Conservation (phyloP, 2,888 invertebrate species). For the Thymelicus sylvestris region DNA sequence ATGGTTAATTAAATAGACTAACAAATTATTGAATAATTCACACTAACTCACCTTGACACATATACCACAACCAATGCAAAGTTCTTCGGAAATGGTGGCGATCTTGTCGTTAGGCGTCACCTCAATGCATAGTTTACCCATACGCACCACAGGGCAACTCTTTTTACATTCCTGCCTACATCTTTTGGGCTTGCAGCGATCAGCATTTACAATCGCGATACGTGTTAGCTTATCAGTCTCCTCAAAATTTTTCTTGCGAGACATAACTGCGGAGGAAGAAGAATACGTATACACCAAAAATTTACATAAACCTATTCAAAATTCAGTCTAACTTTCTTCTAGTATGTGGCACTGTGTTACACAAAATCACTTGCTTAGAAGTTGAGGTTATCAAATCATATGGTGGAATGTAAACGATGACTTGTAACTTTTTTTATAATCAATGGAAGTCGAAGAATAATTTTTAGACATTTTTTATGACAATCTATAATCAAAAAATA, state of each 20-base stretch:
- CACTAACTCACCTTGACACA: conserved; percentile 93
- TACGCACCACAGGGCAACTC: conserved; percentile 98
- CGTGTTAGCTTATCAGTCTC: conserved; percentile 97
- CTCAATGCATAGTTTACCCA: conserved; percentile 99
- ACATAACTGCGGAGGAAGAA: conserved; percentile 69
- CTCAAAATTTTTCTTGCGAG: conserved; percentile 87
- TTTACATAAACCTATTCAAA: conserved; percentile 42
- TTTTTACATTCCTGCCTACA: conserved; percentile 99
- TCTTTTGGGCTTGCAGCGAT: conserved; percentile 99
- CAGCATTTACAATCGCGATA: conserved; percentile 98
- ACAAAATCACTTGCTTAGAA: conserved; percentile 47
- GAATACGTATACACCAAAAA: conserved; percentile 37
- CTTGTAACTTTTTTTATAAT: conserved; percentile 36
- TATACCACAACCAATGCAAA: conserved; percentile 99
- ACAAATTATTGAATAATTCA: conserved; percentile 12
- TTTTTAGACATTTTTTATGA: conserved; percentile 28
- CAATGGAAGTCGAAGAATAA: background rate
- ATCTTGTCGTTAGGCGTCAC: conserved; percentile 98
- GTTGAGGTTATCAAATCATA: conserved; percentile 70
- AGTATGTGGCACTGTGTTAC: conserved; percentile 66
- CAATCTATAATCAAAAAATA: conserved; percentile 40
- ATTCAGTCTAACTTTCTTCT: conserved; percentile 51
- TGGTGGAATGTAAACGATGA: conserved; percentile 38
- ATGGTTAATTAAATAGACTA: no score
- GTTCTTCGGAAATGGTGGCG: conserved; percentile 98